Base-by-base conservation (phyloP, 64 coral and sea anemone genomes). In the Anthopleura sola region DNA sequence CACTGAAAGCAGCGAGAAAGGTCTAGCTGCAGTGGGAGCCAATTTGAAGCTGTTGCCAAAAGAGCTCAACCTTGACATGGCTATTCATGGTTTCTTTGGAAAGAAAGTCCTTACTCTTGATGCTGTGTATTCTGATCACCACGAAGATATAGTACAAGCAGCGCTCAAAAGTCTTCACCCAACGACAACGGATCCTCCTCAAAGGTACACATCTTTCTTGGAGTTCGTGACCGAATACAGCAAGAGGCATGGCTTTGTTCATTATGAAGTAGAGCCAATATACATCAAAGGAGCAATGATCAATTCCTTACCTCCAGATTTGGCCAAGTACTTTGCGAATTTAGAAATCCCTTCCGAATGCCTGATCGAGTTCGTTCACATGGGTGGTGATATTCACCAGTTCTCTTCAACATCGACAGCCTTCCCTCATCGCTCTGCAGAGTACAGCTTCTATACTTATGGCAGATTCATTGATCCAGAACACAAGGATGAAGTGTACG, bases 401-500 rank as follows among this genome's bases (percentile, higher is more conserved):
- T 26, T 91, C 57, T 92, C 83, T 77, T 2, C 38, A 8, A 95
- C 90, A 55, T 86, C 90, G 1, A 92, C 93, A 53, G 93, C 93
- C 69, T 95, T 95, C 68, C 58, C 93, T 17, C 86, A 74, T 36
- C 93, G 93, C 18, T 89, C 90, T 89, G 93, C 93, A 8, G 76
- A 95, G 90, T 95, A 95, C 83, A 95, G 93, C 48, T 95, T 92
- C 32, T 95, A 95, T 31, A 95, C 90, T 1, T 95, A 95, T 75
- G 93, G 90, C 17, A 82, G 93, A 20, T 95, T 92, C 69, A 56
- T 89, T n/a, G 57, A 95, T 23, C 49, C 83, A 58, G 56, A 44
- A 18, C 75, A 89, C 28, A 88, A 54, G 92, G 57, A 86, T 20
- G 86, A 95, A 24, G 93, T 95, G 2, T 36, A 66, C 34, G 86